Conservation (phyloP, 2,113 vertebrate genomes). For the Bubo bubo region DNA sequence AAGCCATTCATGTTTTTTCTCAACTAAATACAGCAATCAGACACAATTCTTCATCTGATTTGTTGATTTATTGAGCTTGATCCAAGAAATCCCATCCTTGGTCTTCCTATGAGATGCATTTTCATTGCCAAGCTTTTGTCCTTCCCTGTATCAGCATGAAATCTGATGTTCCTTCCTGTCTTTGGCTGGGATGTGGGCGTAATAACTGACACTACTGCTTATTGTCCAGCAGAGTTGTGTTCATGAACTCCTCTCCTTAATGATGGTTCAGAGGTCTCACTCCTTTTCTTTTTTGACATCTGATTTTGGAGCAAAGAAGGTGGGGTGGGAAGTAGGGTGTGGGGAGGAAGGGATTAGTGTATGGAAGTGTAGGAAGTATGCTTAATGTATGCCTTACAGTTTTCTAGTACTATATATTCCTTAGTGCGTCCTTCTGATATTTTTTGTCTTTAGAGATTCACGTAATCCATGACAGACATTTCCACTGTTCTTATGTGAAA, state of each 20-base stretch:
- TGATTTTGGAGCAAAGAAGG: background rate
- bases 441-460: background rate
- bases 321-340: rapidly evolving
- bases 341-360: background rate
- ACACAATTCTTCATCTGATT: background rate
- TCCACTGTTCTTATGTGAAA: background rate
- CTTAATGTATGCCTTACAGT: background rate
- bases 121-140: background rate
- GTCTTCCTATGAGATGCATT: background rate
- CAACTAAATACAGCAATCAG: background rate
- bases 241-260: background rate
- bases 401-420: background rate
- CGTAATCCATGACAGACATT: background rate
- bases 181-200: rapidly evolving
- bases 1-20: background rate
- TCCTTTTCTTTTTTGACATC: background rate
- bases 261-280: background rate
- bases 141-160: background rate
- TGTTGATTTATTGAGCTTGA: background rate
- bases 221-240: background rate
- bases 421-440: background rate
- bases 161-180: background rate
- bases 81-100: background rate
- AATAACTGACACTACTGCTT: rapidly evolving
- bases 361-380: rapidly evolving